Base-by-base conservation (phyloP, 2,888 invertebrate genomes). In the Athrips mouffetella region DNA sequence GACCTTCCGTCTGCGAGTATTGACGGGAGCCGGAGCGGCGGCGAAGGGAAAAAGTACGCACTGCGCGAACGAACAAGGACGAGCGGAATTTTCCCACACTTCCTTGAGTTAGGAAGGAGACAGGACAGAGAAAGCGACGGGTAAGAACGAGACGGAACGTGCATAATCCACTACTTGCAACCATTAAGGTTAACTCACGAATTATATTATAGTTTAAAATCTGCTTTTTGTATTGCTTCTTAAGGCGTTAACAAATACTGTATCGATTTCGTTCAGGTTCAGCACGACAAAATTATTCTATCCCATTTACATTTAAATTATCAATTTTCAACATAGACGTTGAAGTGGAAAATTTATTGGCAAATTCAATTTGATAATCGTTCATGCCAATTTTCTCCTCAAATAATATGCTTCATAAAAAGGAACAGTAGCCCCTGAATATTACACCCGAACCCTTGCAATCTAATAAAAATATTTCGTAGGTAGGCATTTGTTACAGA, bases 271-370 rank as follows among this genome's bases (percentile, higher is more conserved):
- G 11, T 21, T 20, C 15, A n/a, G 4, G 5, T 21, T 18, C 3
- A n/a, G n/a, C n/a, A n/a, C n/a, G n/a, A n/a, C n/a, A n/a, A n/a
- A 37, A n/a, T 11, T 3, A 21, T 2, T 21, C 10, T 8, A 7
- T 3, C 3, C 13, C 55, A 67, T 66, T 66, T 63, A 55, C 63
- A 66, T 66, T 59, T 51, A 65, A 62, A 67, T 62, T 59, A 58
- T 13, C 48, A 60, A 54, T 56, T 48, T 30, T 11, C 35, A 20
- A 39, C 27, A 10, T 30, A 41, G 21, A 37, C 10, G 35, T 42
- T 47, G 37, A 50, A 16, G 33, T 42, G 31, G 29, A 7, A 33
- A 41, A 18, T 50, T 23, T 48, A 45, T 44, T 45, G 48, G 48
- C 33, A 46, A 54, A 56, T 50, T 37, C 35, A 57, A 55, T 55